Evolutionary conservation across 2,888 invertebrate genomes (phyloP), one percentile per base, ranked within the genome.

Genomic region (Aporophyla nigra): DNA sequence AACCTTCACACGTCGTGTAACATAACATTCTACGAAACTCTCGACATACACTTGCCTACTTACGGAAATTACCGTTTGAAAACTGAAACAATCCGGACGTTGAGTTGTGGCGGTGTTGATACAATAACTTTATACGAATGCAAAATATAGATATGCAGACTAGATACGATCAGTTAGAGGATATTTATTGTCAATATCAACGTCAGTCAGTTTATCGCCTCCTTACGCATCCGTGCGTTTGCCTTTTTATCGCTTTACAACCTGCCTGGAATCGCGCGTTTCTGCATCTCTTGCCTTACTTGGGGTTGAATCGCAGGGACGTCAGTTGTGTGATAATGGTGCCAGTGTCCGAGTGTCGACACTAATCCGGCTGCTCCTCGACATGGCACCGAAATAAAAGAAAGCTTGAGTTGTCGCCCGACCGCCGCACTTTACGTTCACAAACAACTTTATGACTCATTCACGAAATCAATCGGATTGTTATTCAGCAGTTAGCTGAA

Each of bases 341-440:
- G 80, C 81, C 84, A 86, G 82, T 86, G 87, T 87, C 87, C 73
- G 72, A 69, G 76, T 83, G 79, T 86, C 89, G 91, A 92, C 93
- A 91, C 90, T 92, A 93, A 93, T 93, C 92, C 91, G 86, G 86
- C 82, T 85, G 86, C 90, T 89, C 88, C 89, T 89, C 89, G 85
- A 89, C 90, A 87, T 90, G 92, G 91, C 92, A 92, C 90, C 87
- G 88, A 93, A 93, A 93, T 91, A 93, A 94, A 94, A 94, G 93
- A 93, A 94, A 93, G 93, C 91, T 90, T 90, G 91, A 91, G 88
- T 90, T 91, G 90, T 91, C 89, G 84, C 88, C 84, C 83, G 84
- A 82, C 89, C 82, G 80, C 73, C 85, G 82, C 82, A 83, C 81
- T 83, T 81, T 79, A 84, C 82, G 76, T 71, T 82, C 81, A 77